Evolutionary conservation across 2,113 vertebrate genomes (phyloP).

Genomic region (Rhea americana): DNA sequence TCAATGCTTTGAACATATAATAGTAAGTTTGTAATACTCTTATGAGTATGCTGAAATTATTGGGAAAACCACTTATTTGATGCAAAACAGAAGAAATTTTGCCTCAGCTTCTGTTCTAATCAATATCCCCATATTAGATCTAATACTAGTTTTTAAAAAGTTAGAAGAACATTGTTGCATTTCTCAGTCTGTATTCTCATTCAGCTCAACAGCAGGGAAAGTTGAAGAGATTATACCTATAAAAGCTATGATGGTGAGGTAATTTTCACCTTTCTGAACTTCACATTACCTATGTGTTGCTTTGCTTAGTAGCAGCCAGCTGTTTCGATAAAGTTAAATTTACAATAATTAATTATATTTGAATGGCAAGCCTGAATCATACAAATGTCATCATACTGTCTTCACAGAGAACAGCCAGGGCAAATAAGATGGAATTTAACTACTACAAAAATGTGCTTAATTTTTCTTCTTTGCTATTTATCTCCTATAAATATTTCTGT

Average conservation of each 20-base stretch:
- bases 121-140: neutral
- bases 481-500: neutral
- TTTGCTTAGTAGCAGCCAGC: neutral
- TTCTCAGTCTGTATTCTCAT: neutral
- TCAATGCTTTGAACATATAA: neutral
- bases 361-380: neutral
- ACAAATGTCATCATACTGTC: neutral
- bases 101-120: neutral
- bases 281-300: neutral
- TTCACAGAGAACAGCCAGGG: neutral
- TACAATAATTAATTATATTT: neutral
- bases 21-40: neutral
- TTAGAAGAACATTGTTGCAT: neutral
- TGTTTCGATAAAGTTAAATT: neutral
- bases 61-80: neutral
- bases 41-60: neutral
- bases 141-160: neutral
- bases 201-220: neutral
- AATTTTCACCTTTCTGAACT: neutral
- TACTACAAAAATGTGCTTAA: neutral
- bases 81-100: neutral
- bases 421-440: neutral
- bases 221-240: neutral
- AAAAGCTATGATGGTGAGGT: accelerated
- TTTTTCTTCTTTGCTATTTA: neutral